These are phyloP conservation scores for Forbesichthys papilliferus DNA, from an alignment of 2,113 vertebrate genomes.

Conservation along the genomic window DNA sequence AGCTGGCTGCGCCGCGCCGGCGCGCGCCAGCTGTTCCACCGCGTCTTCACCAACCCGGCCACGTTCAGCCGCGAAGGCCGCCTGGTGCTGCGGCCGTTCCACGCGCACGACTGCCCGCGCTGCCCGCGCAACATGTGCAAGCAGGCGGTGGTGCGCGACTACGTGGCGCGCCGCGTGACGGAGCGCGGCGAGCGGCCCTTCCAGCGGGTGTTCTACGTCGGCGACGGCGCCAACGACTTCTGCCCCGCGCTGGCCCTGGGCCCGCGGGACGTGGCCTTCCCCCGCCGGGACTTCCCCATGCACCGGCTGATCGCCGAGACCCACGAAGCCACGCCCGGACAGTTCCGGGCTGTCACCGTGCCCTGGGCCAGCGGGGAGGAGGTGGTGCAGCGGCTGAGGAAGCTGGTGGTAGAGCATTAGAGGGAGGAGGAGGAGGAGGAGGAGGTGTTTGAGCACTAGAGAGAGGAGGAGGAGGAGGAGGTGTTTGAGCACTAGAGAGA, in stretches of 20 bases:
- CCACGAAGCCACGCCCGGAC: conserved; percentile 80
- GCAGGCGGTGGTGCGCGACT: conserved; percentile 84
- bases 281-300: conserved; percentile 89
- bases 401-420: conserved; percentile 72
- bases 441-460: too few relatives aligned
- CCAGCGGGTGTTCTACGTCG: conserved; percentile 88
- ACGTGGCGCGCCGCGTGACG: conserved; percentile 81
- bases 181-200: conserved; percentile 80
- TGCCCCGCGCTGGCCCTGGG: conserved; percentile 83
- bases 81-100: conserved; percentile 87
- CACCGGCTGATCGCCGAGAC: conserved; percentile 86
- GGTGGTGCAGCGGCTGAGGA: conserved; percentile 83
- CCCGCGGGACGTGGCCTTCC: conserved; percentile 84
- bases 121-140: conserved; percentile 98
- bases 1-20: conserved; percentile 81
- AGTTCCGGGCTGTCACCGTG: conserved; percentile 84
- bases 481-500: too few relatives aligned
- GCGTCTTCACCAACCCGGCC: conserved; percentile 89
- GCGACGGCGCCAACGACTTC: conserved; percentile 96
- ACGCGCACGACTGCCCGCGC: conserved; percentile 85
- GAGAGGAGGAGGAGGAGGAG: too few relatives aligned
- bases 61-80: conserved; percentile 83
- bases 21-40: conserved; percentile 81
- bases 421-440: neutral
- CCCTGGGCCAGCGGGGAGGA: conserved; percentile 87